Evolutionary conservation across 2,113 vertebrate genomes (phyloP).

Genomic region (Mustela lutreola): DNA sequence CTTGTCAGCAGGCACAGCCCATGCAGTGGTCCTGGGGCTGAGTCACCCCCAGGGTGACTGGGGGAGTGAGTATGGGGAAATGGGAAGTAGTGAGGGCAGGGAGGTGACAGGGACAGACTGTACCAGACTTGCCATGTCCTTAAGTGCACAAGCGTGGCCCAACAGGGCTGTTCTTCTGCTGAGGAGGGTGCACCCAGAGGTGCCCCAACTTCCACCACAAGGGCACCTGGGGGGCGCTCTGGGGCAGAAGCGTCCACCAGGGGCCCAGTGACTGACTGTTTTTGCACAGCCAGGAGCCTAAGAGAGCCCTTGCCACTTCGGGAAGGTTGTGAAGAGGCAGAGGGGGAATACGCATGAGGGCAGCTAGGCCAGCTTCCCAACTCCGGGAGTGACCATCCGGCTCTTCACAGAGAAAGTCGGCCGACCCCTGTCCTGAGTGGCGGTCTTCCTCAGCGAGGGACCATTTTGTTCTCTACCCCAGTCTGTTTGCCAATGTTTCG

Average conservation of each 20-base stretch:
- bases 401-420: neutral
- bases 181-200: too few relatives aligned
- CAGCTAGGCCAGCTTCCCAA: accelerated
- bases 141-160: neutral
- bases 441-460: neutral
- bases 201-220: neutral
- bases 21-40: conserved; percentile 11
- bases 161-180: neutral
- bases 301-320: neutral
- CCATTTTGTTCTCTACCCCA: accelerated
- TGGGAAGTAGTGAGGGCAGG: neutral
- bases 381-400: neutral
- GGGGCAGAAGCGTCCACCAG: neutral
- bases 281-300: neutral
- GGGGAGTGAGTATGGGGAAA: neutral
- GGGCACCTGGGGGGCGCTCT: neutral
- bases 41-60: neutral
- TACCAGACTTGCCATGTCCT: neutral
- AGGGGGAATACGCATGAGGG: neutral
- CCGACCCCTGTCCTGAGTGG: neutral
- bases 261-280: neutral
- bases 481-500: neutral
- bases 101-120: neutral
- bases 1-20: neutral
- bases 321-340: neutral